Evolutionary conservation across 2,888 invertebrate species (phyloP).

Genomic region (Hartigia nigra): DNA sequence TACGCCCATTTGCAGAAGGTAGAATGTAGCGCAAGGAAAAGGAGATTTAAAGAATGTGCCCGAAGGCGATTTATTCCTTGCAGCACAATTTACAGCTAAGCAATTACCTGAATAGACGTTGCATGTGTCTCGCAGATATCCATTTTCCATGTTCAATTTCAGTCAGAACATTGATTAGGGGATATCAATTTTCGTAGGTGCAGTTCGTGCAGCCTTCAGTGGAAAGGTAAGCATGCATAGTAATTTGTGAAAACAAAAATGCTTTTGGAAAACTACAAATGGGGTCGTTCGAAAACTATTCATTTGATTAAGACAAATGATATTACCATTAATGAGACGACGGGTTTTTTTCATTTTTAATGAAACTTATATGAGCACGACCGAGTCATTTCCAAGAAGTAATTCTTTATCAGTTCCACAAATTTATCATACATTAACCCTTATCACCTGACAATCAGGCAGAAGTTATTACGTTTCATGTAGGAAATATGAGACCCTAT

Average conservation of each 20-base stretch:
- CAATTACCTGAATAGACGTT: neutral
- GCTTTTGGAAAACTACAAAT: neutral
- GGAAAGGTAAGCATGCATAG: neutral
- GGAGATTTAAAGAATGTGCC: slow-evolving; percentile 34
- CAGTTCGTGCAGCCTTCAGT: neutral
- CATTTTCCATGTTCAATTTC: neutral
- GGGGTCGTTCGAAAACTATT: neutral
- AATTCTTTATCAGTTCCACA: neutral
- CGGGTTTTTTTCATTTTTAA: neutral
- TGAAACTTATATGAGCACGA: neutral
- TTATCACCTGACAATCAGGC: no score
- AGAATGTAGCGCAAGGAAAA: slow-evolving; percentile 12
- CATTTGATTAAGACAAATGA: neutral
- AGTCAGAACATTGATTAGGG: neutral
- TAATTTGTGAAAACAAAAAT: neutral
- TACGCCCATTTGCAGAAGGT: neutral
- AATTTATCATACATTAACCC: neutral
- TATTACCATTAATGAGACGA: neutral
- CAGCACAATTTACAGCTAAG: slow-evolving; percentile 8
- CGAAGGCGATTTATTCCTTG: slow-evolving; percentile 31
- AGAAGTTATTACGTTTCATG: neutral
- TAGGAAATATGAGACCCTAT: neutral
- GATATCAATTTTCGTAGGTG: neutral
- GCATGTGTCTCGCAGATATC: neutral
- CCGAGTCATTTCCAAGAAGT: neutral